phyloP scores from a whole-genome alignment of 2,797 vertebrate species.

The Catostomus latipinnis region DNA sequence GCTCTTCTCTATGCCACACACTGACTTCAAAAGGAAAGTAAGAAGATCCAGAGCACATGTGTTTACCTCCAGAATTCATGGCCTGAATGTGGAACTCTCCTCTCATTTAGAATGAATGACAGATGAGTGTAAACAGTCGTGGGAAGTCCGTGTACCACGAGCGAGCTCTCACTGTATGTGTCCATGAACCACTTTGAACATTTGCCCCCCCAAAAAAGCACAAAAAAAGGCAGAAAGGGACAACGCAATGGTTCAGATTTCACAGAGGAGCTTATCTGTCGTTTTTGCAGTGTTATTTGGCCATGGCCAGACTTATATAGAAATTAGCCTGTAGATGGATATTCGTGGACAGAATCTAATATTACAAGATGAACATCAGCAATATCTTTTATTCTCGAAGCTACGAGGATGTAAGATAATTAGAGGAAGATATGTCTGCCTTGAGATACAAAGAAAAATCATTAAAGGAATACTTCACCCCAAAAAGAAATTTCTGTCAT shows the following conservation, averaged over 20 bases:
- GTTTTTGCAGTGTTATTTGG: no score
- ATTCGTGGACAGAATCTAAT: slow-evolving; percentile 30
- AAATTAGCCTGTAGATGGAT: slow-evolving; percentile 16
- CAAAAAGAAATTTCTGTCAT: neutral
- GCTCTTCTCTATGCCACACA: no score
- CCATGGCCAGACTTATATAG: neutral
- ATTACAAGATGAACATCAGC: slow-evolving; percentile 39
- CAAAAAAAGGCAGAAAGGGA: no score
- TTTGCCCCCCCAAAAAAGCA: no score
- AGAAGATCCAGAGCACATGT: neutral
- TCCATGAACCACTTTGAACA: neutral
- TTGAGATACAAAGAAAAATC: slow-evolving; percentile 12
- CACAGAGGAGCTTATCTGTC: no score
- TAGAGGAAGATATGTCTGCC: neutral
- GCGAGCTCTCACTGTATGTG: slow-evolving; percentile 25
- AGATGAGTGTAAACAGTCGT: slow-evolving; percentile 1
- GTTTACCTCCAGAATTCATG: slow-evolving; percentile 3
- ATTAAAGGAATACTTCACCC: neutral
- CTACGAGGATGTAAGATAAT: neutral
- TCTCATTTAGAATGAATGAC: slow-evolving; percentile 20
- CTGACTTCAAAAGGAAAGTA: no score
- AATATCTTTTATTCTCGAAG: slow-evolving; percentile 19
- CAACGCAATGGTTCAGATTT: no score
- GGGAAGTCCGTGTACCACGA: neutral
- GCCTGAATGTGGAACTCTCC: no score